phyloP scores from a whole-genome alignment of 2,113 vertebrate genomes.

The Passer domesticus region DNA sequence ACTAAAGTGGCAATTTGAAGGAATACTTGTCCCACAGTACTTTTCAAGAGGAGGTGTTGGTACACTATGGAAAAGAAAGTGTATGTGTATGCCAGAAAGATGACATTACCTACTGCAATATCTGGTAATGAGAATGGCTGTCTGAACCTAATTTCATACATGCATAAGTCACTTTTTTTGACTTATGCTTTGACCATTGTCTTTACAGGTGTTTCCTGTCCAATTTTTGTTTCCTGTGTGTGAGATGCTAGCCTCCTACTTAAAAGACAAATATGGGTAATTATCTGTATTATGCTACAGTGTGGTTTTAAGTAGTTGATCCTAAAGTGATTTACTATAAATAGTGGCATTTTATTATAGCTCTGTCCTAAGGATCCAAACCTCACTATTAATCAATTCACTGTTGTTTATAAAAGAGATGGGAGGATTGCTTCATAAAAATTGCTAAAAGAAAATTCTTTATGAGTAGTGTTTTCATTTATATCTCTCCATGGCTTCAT shows the following conservation, averaged over 20 bases:
- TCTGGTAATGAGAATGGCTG: neutral
- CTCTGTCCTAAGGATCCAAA: neutral
- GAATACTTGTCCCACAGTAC: neutral
- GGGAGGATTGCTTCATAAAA: neutral
- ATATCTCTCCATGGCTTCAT: neutral
- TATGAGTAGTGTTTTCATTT: neutral
- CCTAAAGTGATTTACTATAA: neutral
- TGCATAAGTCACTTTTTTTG: neutral
- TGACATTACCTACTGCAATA: neutral
- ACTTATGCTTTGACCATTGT: neutral
- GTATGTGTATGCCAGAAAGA: neutral
- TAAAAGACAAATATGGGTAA: neutral
- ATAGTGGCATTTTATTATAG: neutral
- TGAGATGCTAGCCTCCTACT: neutral
- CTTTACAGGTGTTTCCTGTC: neutral
- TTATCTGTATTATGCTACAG: neutral
- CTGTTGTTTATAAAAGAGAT: neutral
- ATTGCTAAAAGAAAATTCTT: neutral
- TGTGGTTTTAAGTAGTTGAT: neutral
- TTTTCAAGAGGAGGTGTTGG: neutral
- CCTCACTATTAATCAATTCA: neutral
- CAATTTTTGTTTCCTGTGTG: neutral
- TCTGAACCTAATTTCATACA: neutral
- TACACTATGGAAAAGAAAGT: neutral
- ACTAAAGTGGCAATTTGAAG: neutral